Evolutionary conservation across 1,140 invertebrate genomes (phyloP).

Genomic region (Lucilia cuprina): DNA sequence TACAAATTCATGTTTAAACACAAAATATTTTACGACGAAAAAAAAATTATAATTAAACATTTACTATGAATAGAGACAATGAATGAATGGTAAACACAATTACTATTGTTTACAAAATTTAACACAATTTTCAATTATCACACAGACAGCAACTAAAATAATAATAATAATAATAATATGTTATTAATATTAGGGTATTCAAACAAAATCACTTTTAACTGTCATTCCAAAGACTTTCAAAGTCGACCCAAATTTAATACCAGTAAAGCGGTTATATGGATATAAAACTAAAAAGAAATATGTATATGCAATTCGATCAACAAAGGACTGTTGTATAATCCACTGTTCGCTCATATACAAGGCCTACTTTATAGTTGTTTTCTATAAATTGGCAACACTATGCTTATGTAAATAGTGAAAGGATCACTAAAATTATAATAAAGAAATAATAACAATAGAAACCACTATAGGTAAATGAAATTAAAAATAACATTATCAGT

Average conservation of each 20-base stretch:
- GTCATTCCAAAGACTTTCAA: too few species aligned
- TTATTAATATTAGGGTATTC: too few species aligned
- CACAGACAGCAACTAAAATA: neutral
- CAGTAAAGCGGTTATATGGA: too few species aligned
- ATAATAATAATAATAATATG: neutral
- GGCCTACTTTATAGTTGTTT: too few species aligned
- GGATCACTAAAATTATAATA: neutral
- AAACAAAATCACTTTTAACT: too few species aligned
- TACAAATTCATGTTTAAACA: neutral
- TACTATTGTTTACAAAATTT: slow-evolving; percentile 12
- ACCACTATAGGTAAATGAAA: neutral
- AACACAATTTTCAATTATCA: slow-evolving; percentile 12
- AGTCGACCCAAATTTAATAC: too few species aligned
- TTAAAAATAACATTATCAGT: neutral
- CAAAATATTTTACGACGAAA: neutral
- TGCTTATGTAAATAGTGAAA: too few species aligned
- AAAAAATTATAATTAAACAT: neutral
- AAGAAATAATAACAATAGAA: neutral
- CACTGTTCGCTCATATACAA: too few species aligned
- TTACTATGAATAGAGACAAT: neutral
- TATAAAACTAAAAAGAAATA: too few species aligned
- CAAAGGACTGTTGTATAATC: too few species aligned
- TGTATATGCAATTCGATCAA: too few species aligned
- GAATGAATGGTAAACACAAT: neutral
- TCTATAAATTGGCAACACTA: too few species aligned